phyloP scores from a whole-genome alignment of 1,140 invertebrate species.

The Phocides pigmalion region DNA sequence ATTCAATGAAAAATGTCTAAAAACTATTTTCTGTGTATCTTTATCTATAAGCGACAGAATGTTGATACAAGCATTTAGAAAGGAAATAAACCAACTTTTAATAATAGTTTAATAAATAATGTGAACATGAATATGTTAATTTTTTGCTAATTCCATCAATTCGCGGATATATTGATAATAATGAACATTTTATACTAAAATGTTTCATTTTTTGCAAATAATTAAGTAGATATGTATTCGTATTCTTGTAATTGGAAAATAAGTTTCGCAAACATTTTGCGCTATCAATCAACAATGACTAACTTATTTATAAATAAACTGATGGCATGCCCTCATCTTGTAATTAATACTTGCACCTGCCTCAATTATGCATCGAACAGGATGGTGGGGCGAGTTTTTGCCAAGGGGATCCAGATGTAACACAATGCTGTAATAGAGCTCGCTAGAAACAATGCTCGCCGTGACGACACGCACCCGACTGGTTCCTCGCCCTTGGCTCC shows the following conservation, averaged over 20 bases:
- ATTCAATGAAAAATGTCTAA: no score
- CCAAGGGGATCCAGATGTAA: constrained; percentile 30
- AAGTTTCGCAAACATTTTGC: neutral
- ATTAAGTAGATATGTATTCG: no score
- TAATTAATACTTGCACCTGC: constrained; percentile 33
- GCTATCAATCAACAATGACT: constrained; percentile 12
- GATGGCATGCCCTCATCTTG: constrained; percentile 24
- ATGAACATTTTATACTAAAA: no score
- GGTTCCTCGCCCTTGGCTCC: constrained; percentile 24
- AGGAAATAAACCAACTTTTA: no score
- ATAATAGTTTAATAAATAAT: no score
- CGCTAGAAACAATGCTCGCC: constrained; percentile 29
- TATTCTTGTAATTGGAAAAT: neutral
- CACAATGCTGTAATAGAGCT: constrained; percentile 31
- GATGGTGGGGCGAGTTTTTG: constrained; percentile 27
- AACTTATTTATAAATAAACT: constrained; percentile 20
- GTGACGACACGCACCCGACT: constrained; percentile 27
- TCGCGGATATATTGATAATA: no score
- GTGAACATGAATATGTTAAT: no score
- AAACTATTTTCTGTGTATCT: no score
- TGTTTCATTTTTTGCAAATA: no score
- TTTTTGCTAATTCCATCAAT: no score
- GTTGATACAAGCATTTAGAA: no score
- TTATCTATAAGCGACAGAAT: no score
- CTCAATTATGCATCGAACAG: constrained; percentile 28